phyloP scores from a whole-genome alignment of 2,888 invertebrate species.

The Napeogenes inachia region DNA sequence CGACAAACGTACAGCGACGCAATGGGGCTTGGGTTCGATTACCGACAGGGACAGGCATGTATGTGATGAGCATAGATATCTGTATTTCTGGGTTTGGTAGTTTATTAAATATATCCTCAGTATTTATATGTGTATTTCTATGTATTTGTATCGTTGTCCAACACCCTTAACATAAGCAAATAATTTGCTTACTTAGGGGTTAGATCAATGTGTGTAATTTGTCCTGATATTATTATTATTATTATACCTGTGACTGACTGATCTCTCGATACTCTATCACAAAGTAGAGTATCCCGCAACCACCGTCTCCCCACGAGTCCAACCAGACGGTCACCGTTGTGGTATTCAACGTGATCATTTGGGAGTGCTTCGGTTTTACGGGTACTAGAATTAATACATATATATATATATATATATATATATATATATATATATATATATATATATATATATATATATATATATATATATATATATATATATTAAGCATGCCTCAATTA shows the following conservation, averaged over 20 bases:
- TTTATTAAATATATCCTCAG: too few relatives aligned
- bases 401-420: neutral
- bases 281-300: slow-evolving; percentile 91
- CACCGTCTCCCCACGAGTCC: slow-evolving; percentile 93
- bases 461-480: neutral
- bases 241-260: slow-evolving; percentile 72
- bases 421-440: neutral
- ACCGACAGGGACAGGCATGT: too few relatives aligned
- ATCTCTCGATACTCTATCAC: slow-evolving; percentile 87
- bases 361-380: slow-evolving; percentile 86
- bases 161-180: too few relatives aligned
- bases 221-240: neutral
- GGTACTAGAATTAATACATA: slow-evolving; percentile 74
- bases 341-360: slow-evolving; percentile 89
- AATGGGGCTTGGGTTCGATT: too few relatives aligned
- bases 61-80: too few relatives aligned
- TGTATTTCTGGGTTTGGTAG: too few relatives aligned
- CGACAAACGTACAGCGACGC: too few relatives aligned
- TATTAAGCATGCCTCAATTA: too few relatives aligned
- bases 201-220: too few relatives aligned
- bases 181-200: too few relatives aligned
- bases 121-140: too few relatives aligned
- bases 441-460: neutral
- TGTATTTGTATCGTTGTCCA: too few relatives aligned
- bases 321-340: slow-evolving; percentile 92